Conservation (phyloP, 2,797 vertebrate species). For the Hydrolagus colliei region DNA sequence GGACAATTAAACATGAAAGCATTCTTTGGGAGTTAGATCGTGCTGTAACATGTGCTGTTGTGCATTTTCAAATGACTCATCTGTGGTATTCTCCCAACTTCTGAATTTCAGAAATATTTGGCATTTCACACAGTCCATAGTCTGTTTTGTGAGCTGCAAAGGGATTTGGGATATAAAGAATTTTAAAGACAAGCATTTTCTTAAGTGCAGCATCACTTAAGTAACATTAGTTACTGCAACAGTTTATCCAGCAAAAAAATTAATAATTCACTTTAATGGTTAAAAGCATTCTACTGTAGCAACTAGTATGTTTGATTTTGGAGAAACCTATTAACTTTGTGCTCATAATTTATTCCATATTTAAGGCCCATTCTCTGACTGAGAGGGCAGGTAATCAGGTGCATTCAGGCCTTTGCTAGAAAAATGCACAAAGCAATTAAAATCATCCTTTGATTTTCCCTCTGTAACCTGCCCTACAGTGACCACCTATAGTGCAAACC, state of each 20-base stretch:
- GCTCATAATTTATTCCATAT: background rate
- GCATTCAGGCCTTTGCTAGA: background rate
- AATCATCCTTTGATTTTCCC: background rate
- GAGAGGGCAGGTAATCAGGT: no score
- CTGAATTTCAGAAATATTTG: background rate
- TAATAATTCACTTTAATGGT: background rate
- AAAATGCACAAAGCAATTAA: background rate
- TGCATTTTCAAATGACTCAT: background rate
- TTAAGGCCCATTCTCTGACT: background rate
- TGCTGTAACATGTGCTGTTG: background rate
- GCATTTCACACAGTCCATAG: background rate
- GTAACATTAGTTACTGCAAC: background rate
- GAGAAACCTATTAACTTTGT: background rate
- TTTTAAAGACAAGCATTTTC: background rate
- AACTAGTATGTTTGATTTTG: background rate
- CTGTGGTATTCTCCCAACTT: background rate
- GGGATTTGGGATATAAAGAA: background rate
- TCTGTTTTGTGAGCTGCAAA: background rate
- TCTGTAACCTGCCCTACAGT: background rate
- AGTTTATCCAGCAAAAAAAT: no score
- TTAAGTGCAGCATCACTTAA: background rate
- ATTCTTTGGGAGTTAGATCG: background rate
- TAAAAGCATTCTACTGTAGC: background rate
- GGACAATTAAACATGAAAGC: background rate
- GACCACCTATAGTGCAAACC: background rate